Base-by-base conservation (phyloP, 1,140 invertebrate species). In the Colletes gigas region DNA sequence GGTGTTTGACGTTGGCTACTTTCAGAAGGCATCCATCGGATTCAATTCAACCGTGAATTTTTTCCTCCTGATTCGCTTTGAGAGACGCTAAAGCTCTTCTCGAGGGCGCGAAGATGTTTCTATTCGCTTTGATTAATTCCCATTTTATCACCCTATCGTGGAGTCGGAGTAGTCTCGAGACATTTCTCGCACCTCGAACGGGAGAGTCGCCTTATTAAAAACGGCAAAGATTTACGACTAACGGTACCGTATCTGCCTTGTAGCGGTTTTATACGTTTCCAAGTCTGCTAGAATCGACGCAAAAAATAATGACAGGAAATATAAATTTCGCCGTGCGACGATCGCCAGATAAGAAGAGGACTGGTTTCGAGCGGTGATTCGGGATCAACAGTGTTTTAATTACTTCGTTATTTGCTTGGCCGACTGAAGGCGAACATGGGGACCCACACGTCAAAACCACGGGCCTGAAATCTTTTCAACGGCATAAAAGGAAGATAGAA, bases 291-390 rank as follows among this genome's bases (percentile, higher is more conserved):
- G 77, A 72, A 78, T 72, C 77, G 59, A 12, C 68, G 68, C 60
- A 78, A 78, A 78, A 62, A 79, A 55, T 78, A 73, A 73, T 57
- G 77, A 41, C 77, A 65, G 77, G 70, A 73, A 79, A 73, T 62
- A 79, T 79, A 79, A 73, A 79, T 79, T 79, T 73, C 19, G 41
- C 19, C 0, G 15, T 3, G 14, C 60, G 7, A 52, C 50, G 70
- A 72, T 63, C 17, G 60, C 70, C n/a, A 19, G 77, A 79, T 79
- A 79, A 79, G 50, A 19, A 47, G 15, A 19, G n/a, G 75, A 70
- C 54, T 50, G 65, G 65, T 59, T 69, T 44, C 73, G 50, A 19
- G 41, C 41, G 17, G 17, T 39, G 39, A 15, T n/a, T 60, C 66
- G 3, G 19, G 17, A 57, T 52, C 75, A n/a, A 55, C 60, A 47